phyloP scores from a whole-genome alignment of 2,797 vertebrate genomes.

The Anomalospiza imberbis region DNA sequence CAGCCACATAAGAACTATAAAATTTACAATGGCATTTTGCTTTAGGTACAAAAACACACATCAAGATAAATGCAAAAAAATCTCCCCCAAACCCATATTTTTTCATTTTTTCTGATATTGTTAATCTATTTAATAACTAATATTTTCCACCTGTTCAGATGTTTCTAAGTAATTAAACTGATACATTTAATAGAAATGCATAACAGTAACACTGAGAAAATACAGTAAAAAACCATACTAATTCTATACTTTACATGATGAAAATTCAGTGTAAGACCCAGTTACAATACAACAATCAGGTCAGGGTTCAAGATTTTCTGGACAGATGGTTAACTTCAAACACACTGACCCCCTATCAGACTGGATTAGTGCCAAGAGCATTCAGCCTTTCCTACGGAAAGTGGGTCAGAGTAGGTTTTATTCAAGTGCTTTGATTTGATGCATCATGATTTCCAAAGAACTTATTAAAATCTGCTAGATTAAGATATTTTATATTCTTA shows the following conservation, averaged over 20 bases:
- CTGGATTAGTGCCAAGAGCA: conserved; percentile 64
- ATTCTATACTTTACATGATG: background rate
- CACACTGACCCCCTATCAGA: conserved; percentile 65
- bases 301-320: conserved; percentile 62
- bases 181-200: background rate
- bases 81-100: background rate
- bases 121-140: background rate
- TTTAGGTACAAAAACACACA: background rate
- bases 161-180: background rate
- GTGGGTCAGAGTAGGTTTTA: conserved; percentile 62
- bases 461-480: conserved; percentile 10
- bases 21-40: background rate
- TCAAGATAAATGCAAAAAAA: background rate
- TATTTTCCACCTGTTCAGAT: background rate
- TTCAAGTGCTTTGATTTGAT: conserved; percentile 49
- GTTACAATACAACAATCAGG: conserved; percentile 44
- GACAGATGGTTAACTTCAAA: conserved; percentile 72
- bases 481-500: background rate
- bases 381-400: conserved; percentile 39
- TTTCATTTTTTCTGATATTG: background rate
- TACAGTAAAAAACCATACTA: background rate
- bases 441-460: conserved; percentile 48
- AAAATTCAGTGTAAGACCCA: conserved; percentile 25
- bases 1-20: background rate
- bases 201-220: background rate